These are phyloP conservation scores for Corella eumyota DNA, from an alignment of 23 tunicate species.

Conservation along the genomic window DNA sequence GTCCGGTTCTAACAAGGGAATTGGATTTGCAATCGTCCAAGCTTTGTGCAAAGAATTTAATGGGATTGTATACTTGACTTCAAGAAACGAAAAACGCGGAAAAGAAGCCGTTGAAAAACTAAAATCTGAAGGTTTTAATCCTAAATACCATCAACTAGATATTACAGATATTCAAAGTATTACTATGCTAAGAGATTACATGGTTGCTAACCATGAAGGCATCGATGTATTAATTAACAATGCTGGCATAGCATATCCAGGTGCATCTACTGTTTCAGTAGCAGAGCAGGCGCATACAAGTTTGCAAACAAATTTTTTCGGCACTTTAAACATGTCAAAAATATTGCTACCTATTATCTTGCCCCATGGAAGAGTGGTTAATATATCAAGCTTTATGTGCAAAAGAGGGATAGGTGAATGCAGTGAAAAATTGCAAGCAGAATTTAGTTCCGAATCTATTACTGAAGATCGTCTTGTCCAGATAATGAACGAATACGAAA, in stretches of 20 bases:
- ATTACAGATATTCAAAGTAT: slow-evolving; percentile 38
- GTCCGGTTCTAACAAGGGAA: slow-evolving; percentile 40
- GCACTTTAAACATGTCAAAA: slow-evolving; percentile 17
- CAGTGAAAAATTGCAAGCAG: slow-evolving; percentile 36
- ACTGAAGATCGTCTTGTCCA: slow-evolving; percentile 33
- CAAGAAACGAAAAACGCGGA: slow-evolving; percentile 63
- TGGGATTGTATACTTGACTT: slow-evolving; percentile 54
- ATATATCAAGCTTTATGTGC: slow-evolving; percentile 28
- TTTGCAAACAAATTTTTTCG: slow-evolving; percentile 36
- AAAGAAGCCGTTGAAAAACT: slow-evolving; percentile 40
- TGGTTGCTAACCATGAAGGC: slow-evolving; percentile 46
- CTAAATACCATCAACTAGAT: slow-evolving; percentile 72
- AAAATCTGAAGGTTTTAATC: slow-evolving; percentile 53
- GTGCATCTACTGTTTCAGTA: slow-evolving; percentile 44
- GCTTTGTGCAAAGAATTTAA: slow-evolving; percentile 35
- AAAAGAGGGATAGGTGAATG: slow-evolving; percentile 23
- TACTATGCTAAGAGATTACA: slow-evolving; percentile 4
- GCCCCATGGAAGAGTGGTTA: slow-evolving; percentile 51
- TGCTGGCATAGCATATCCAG: slow-evolving; percentile 60
- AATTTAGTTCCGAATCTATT: slow-evolving; percentile 47
- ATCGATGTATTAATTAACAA: slow-evolving; percentile 75
- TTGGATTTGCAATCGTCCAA: slow-evolving; percentile 47
- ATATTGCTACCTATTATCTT: slow-evolving; percentile 45
- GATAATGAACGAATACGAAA: slow-evolving; percentile 56
- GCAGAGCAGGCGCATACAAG: slow-evolving; percentile 58